Conservation (phyloP, 2,797 vertebrate species). For the Oceanodroma leucorhoa region DNA sequence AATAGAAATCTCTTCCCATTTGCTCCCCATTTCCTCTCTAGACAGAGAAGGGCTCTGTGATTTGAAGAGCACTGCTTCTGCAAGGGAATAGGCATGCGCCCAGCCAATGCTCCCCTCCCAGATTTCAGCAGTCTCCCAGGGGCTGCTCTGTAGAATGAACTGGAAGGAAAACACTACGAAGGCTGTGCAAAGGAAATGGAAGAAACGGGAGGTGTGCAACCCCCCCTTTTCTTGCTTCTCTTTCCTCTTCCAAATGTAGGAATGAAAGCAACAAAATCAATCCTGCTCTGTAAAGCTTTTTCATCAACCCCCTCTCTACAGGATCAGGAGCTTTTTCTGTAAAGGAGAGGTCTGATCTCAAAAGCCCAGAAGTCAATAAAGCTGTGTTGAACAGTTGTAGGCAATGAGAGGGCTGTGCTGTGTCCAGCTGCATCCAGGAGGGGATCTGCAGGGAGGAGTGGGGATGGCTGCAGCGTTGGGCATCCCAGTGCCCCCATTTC, state of each 20-base stretch:
- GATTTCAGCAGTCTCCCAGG: not conserved
- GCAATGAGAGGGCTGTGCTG: not conserved
- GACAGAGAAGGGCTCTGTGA: not conserved
- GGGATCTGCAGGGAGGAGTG: fast-evolving
- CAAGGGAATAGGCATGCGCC: not conserved
- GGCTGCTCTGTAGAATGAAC: not conserved
- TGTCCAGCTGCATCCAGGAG: no score
- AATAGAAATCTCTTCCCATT: not conserved
- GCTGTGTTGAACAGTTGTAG: not conserved
- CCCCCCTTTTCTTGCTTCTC: not conserved
- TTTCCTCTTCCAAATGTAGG: not conserved
- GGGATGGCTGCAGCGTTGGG: not conserved
- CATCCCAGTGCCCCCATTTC: not conserved
- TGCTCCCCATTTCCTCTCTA: not conserved
- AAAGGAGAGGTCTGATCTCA: not conserved
- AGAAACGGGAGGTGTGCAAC: not conserved
- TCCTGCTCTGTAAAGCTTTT: not conserved
- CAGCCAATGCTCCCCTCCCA: not conserved
- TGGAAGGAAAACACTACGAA: not conserved
- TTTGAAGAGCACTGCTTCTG: not conserved
- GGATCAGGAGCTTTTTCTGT: not conserved
- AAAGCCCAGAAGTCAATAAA: not conserved
- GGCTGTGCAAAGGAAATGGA: not conserved
- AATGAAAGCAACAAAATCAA: not conserved
- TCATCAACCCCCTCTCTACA: not conserved